Base-by-base conservation (phyloP, 1,140 invertebrate genomes). In the Diachasma alloeum region DNA sequence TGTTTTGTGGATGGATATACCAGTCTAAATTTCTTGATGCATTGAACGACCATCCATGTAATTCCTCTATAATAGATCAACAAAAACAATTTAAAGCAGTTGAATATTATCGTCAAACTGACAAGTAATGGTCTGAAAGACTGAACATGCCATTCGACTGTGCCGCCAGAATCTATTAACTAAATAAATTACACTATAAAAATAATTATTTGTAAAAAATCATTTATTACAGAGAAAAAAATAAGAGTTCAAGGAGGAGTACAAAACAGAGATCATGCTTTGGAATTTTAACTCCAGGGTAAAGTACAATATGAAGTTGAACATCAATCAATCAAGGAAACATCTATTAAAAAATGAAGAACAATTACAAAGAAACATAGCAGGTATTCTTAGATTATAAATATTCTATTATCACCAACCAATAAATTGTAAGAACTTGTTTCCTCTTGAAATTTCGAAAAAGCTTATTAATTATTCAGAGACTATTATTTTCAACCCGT, bases 1-100 rank as follows among this genome's bases (percentile, higher is more conserved):
- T 90, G 82, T 93, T 94, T 72, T 93, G 91, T 0, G 93, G 93
- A 77, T 92, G 89, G 8, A 96, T 92, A 81, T 96, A 96, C 77
- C 91, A 87, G 80, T 90, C 90, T 24, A 94, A 91, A 85, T 95
- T 93, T 53, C 94, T 90, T 36, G 94, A 94, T 11, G 92, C 93
- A 80, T 95, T 94, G 48, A 91, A 90, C 59, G 92, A 91, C 95
- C 95, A 96, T 59, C 94, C 94, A 17, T 91, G 89, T 75, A 94
- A 90, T 75, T 91, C 89, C 66, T 87, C 92, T 93, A 87, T 31
- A 91, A 63, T 76, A 48, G 83, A 78, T 72, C 75, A 70, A 71
- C 17, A 59, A 70, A 39, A 68, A 17, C 4, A 1, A 39, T 17
- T 17, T 17, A 13, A 17, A 68, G 31, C n/a, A 26, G 31, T 31